Conservation (phyloP, 2,113 vertebrate genomes). For the Nyctibius bracteatus region DNA sequence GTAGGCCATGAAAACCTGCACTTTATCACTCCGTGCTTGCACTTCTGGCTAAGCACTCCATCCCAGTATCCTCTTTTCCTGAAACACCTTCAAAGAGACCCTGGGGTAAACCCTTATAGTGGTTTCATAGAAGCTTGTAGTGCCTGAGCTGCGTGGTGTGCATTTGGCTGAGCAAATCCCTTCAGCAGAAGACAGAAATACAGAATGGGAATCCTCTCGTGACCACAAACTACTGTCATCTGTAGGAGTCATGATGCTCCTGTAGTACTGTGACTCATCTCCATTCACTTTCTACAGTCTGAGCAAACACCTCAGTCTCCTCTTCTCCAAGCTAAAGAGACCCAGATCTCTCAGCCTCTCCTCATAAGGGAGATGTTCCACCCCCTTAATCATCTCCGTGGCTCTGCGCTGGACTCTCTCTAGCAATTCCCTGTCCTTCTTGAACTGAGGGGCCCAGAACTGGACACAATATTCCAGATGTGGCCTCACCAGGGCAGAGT, state of each 20-base stretch:
- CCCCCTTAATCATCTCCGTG: too few species aligned
- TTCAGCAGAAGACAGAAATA: not conserved
- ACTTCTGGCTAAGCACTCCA: not conserved
- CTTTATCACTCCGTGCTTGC: not conserved
- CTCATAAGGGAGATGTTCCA: too few species aligned
- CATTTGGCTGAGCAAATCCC: not conserved
- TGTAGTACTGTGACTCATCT: not conserved
- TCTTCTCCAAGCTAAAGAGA: too few species aligned
- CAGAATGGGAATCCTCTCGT: not conserved
- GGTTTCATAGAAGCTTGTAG: not conserved
- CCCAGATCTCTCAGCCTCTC: too few species aligned
- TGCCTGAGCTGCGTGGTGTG: not conserved
- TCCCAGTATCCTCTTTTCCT: not conserved
- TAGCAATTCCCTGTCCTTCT: too few species aligned
- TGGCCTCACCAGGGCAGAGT: too few species aligned
- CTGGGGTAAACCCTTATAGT: not conserved
- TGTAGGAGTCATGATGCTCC: not conserved
- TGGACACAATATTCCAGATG: too few species aligned
- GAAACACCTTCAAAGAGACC: not conserved
- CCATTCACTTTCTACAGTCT: not conserved
- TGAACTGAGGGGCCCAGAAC: too few species aligned
- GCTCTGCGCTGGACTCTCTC: too few species aligned
- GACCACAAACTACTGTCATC: not conserved
- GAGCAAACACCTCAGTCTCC: not conserved
- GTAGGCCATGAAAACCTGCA: not conserved